Conservation (phyloP, 2,797 vertebrate genomes). For the Cynodonichthys magdalenae region DNA sequence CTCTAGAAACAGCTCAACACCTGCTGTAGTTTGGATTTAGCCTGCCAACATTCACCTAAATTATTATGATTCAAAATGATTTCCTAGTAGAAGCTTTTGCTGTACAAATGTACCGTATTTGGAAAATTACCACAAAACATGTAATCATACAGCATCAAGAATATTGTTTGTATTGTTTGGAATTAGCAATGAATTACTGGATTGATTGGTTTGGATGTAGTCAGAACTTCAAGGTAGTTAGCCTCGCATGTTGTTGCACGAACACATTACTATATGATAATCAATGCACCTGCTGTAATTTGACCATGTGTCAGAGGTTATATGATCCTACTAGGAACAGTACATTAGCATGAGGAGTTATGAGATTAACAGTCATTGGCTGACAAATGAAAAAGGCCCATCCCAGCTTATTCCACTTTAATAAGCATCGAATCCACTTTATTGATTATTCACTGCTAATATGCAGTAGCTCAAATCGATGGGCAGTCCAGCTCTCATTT, state of each 20-base stretch:
- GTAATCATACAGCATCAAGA: constrained; percentile 16
- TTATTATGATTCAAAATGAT: constrained; percentile 32
- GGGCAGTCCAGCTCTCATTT: constrained; percentile 72
- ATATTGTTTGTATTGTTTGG: neutral
- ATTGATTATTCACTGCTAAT: constrained; percentile 86
- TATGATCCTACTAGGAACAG: constrained; percentile 64
- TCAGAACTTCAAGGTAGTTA: constrained; percentile 18
- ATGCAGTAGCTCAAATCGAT: constrained; percentile 80
- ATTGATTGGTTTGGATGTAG: constrained; percentile 34
- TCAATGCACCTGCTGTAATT: constrained; percentile 66
- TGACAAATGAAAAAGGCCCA: constrained; percentile 65
- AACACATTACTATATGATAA: constrained; percentile 57
- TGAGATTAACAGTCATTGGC: constrained; percentile 76
- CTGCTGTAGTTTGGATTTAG: neutral
- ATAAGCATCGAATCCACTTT: constrained; percentile 70
- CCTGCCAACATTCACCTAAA: constrained; percentile 30
- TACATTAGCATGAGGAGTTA: constrained; percentile 68
- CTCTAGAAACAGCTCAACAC: too few species aligned
- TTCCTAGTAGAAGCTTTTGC: neutral
- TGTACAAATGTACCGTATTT: neutral
- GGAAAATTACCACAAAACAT: neutral
- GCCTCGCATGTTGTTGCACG: constrained; percentile 32
- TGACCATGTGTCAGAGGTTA: constrained; percentile 64
- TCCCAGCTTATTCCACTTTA: constrained; percentile 72
- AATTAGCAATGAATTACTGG: constrained; percentile 20